phyloP scores from a whole-genome alignment of 92 coral and sea anemone species.

The Isaurus tuberculatus region DNA sequence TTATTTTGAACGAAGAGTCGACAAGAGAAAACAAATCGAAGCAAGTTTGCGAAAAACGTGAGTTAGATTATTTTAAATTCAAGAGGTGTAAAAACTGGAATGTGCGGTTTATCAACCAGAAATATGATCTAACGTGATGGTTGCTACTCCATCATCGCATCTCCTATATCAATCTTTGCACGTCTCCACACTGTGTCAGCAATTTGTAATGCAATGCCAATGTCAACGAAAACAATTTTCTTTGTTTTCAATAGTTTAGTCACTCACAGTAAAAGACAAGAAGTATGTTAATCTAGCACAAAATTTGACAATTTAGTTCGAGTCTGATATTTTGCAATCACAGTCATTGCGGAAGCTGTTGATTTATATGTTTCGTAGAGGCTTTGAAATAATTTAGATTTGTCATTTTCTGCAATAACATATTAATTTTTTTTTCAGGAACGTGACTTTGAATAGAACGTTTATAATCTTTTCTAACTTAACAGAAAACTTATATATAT shows the following conservation, averaged over 20 bases:
- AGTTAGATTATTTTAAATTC: too few relatives aligned
- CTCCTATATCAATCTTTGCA: too few relatives aligned
- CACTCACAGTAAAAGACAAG: neutral
- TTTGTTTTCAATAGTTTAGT: neutral
- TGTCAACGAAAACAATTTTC: neutral
- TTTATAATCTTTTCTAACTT: neutral
- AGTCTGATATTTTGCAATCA: neutral
- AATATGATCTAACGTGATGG: too few relatives aligned
- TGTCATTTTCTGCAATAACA: neutral
- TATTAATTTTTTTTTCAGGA: neutral
- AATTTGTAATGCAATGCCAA: neutral
- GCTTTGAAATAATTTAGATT: neutral
- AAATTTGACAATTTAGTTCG: neutral
- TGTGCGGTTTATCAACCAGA: too few relatives aligned
- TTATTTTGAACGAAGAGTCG: too few relatives aligned
- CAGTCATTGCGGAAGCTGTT: neutral
- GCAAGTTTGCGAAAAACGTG: too few relatives aligned
- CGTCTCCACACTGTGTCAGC: too few relatives aligned
- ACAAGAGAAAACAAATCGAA: too few relatives aligned
- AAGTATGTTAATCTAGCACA: neutral
- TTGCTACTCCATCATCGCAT: too few relatives aligned
- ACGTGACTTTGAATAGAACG: neutral
- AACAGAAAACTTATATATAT: neutral
- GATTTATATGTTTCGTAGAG: too few relatives aligned
- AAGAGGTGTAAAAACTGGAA: too few relatives aligned